Base-by-base conservation (phyloP, 2,888 invertebrate species). In the Conistra vaccinii region DNA sequence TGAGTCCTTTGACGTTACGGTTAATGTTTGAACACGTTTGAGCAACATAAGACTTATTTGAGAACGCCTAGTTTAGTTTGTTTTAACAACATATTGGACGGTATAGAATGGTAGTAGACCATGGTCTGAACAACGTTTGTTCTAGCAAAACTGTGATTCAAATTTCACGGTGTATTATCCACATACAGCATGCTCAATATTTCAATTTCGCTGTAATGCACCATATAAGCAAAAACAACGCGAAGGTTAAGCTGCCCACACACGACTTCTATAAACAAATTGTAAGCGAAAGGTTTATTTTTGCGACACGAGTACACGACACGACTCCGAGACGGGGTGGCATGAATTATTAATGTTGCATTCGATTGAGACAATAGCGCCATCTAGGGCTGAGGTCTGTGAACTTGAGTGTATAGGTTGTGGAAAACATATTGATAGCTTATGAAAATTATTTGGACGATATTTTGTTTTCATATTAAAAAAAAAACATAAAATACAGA, bases 281-380 rank as follows among this genome's bases (percentile, higher is more conserved):
- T 81, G 72, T 70, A 35, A 78, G 66, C 62, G 29, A 67, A 65
- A 85, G 75, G 80, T 73, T 75, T 81, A 73, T 73, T 86, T 80
- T 42, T 62, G 69, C 76, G 58, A 73, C 73, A 84, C 81, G 84
- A 86, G 74, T 55, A 73, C 73, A 84, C 81, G 84, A 86, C 73
- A 78, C 86, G 84, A 76, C 42, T 23, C 6, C 72, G 73, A 60
- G 29, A 77, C 76, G 78, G 26, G 39, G 35, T 26, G 26, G 75
- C 67, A 85, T 81, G 73, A 78, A 80, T 75, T 78, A 83, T 83
- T 83, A 65, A 85, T 76, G 48, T 29, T 62, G 29, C 12, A 42
- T 68, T 65, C 60, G 62, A 81, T 75, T 63, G 62, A 73, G 63
- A 51, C 45, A 68, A 32, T 42, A 74, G 69, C 60, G 76, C 51